A percentile compares a stretch with the other conserved stretches of the same genome.
phyloP scores from a whole-genome alignment of 2,797 vertebrate species.

The Gymnoscopelus braueri region DNA sequence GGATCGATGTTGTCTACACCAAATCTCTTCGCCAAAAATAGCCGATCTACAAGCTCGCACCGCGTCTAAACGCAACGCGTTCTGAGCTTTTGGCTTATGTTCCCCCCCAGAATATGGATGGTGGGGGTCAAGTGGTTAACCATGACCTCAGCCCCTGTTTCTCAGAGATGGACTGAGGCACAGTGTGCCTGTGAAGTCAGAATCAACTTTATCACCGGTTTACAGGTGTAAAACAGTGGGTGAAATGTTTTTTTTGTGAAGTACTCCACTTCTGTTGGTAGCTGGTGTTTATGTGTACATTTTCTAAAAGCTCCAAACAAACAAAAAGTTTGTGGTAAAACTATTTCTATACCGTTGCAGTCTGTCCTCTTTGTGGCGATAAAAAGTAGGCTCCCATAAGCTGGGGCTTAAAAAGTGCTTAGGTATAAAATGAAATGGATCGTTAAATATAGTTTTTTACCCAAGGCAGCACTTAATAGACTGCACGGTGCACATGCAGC shows the following conservation, averaged over 20 bases:
- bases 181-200: not conserved
- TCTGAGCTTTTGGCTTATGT: too few relatives aligned
- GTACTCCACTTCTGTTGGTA: not conserved
- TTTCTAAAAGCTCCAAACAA: not conserved
- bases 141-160: not conserved
- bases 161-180: not conserved
- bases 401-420: not conserved
- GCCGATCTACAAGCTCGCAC: too few relatives aligned
- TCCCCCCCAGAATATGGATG: too few relatives aligned
- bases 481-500: not conserved
- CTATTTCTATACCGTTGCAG: too few relatives aligned
- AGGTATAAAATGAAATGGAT: not conserved
- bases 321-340: too few relatives aligned
- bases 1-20: too few relatives aligned
- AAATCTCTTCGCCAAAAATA: too few relatives aligned
- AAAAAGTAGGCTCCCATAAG: not conserved
- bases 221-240: not conserved
- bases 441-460: not conserved
- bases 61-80: too few relatives aligned
- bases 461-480: not conserved
- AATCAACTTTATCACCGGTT: too few relatives aligned
- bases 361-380: not conserved
- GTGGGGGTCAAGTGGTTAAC: not conserved
- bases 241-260: not conserved
- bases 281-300: not conserved